A percentile compares a stretch with the other conserved stretches of the same genome.
These are phyloP conservation scores for Norana najaformis DNA, from an alignment of 2,888 invertebrate species.

Conservation along the genomic window DNA sequence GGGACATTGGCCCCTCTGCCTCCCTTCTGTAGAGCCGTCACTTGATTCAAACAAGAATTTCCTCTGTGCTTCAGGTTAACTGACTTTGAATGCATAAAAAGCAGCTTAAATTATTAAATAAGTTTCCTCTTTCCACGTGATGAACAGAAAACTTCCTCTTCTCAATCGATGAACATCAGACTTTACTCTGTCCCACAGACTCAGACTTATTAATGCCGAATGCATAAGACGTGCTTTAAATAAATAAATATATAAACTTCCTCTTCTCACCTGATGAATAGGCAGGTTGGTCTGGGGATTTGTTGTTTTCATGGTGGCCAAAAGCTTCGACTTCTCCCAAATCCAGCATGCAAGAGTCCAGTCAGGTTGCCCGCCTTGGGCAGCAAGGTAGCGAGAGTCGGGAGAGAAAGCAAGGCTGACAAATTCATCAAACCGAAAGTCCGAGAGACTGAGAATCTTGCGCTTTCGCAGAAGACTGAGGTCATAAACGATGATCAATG, in stretches of 20 bases:
- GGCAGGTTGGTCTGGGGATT: conserved; percentile 19
- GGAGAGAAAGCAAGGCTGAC: conserved; percentile 77
- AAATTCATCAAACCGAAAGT: conserved; percentile 68
- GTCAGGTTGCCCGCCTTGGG: conserved; percentile 81
- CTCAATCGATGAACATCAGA: not conserved
- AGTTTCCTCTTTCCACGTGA: not conserved
- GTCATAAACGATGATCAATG: conserved; percentile 64
- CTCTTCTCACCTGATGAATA: not conserved
- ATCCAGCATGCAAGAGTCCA: conserved; percentile 73
- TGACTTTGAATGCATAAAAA: not conserved
- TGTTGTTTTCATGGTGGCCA: conserved; percentile 75
- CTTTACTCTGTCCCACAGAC: not conserved
- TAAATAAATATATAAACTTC: not conserved
- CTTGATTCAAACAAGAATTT: not conserved
- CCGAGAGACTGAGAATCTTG: conserved; percentile 61
- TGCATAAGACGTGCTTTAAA: not conserved
- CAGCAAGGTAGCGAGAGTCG: conserved; percentile 79
- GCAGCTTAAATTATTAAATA: not conserved
- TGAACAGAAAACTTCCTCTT: not conserved
- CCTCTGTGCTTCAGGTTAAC: not conserved
- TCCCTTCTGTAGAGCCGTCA: too few species aligned
- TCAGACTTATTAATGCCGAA: not conserved
- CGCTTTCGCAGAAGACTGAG: conserved; percentile 62
- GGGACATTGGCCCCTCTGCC: too few species aligned
- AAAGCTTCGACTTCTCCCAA: conserved; percentile 71